Conservation (phyloP, 2,888 invertebrate species). For the Caenorhabditis sp. region DNA sequence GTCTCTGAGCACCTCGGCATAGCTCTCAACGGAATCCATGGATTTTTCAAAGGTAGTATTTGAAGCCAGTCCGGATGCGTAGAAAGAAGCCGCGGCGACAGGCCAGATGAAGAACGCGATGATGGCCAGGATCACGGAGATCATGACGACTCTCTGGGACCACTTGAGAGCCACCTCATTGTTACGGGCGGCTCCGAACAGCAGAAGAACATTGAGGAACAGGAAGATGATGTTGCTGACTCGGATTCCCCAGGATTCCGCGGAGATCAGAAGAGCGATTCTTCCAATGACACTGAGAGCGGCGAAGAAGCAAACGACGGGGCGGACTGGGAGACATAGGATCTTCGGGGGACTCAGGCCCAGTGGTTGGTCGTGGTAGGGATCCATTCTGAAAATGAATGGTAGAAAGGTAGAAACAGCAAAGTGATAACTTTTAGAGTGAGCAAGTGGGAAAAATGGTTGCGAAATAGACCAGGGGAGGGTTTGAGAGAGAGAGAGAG, state of each 20-base stretch:
- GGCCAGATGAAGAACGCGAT: conserved; percentile 45
- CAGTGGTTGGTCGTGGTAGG: conserved; percentile 24
- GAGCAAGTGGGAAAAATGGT: too few species aligned
- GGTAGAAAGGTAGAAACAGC: background rate
- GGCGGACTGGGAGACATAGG: conserved; percentile 40
- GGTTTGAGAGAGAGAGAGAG: too few species aligned
- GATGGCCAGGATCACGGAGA: conserved; percentile 27
- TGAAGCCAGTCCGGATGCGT: conserved; percentile 39
- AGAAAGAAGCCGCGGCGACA: conserved; percentile 28
- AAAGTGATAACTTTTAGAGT: background rate
- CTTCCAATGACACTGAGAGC: conserved; percentile 25
- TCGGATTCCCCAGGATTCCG: conserved; percentile 17
- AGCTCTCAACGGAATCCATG: background rate
- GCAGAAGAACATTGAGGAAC: conserved; percentile 37
- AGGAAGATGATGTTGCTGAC: conserved; percentile 27
- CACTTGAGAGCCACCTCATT: conserved; percentile 47
- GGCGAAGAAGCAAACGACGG: conserved; percentile 33
- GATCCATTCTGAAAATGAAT: conserved; percentile 50
- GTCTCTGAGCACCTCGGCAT: conserved; percentile 7
- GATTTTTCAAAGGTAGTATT: conserved; percentile 23
- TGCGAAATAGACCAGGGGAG: too few species aligned
- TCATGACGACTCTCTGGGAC: conserved; percentile 38
- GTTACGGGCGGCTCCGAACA: conserved; percentile 47
- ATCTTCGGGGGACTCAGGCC: conserved; percentile 36
- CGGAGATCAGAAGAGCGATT: conserved; percentile 2